A percentile compares a stretch with the other conserved stretches of the same genome.
phyloP scores from a whole-genome alignment of 2,113 vertebrate genomes.

The Pomatostomus ruficeps region DNA sequence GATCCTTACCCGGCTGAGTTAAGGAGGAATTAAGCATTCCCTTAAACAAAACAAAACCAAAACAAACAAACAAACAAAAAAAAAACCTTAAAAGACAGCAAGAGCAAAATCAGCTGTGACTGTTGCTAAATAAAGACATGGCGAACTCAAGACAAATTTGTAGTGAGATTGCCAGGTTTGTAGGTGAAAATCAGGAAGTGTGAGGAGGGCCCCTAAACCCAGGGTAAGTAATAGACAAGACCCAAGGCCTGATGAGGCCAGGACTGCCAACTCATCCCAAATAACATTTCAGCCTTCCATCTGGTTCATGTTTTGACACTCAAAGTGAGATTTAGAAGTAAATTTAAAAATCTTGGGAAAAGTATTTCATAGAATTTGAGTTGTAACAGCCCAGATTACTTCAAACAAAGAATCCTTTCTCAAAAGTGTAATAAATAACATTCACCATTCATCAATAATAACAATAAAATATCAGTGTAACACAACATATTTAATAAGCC shows the following conservation, averaged over 20 bases:
- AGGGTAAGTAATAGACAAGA: background rate
- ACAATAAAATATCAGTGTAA: background rate
- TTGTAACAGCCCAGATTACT: background rate
- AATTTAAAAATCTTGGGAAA: background rate
- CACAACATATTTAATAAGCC: background rate
- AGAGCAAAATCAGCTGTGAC: background rate
- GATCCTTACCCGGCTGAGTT: background rate
- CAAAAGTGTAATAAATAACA: background rate
- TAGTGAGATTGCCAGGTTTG: background rate
- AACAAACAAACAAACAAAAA: background rate
- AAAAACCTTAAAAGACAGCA: background rate
- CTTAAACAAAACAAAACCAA: background rate
- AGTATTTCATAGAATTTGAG: background rate
- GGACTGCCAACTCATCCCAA: background rate
- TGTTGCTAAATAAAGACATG: background rate
- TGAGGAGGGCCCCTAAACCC: background rate
- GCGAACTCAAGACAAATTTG: background rate
- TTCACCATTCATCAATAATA: background rate
- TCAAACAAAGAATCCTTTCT: background rate
- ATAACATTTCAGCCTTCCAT: background rate
- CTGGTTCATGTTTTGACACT: accelerated
- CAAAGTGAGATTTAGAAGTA: background rate
- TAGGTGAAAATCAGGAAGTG: background rate
- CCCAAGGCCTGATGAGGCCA: background rate
- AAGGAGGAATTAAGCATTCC: background rate